Evolutionary conservation across 2,888 invertebrate species (phyloP), one percentile per base, ranked within the genome.

Genomic region (Tryphoninae sp.): DNA sequence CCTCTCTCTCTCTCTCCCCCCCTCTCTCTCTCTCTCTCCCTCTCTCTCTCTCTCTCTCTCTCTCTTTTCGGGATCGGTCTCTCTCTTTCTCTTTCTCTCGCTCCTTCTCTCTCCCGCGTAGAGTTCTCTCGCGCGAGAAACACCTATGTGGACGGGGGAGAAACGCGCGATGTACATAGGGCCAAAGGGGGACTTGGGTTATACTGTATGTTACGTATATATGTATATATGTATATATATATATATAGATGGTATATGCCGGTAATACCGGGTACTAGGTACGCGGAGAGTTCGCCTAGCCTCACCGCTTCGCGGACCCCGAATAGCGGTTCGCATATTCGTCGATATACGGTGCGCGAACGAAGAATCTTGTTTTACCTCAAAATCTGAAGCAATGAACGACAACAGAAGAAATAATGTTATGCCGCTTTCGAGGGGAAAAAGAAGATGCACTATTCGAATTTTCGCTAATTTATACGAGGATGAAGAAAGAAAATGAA

Each of bases 251-350:
- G 86, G 88, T 89, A 90, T 90, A 62, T 72, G 74, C 89, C 89
- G 88, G 90, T 91, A 91, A 90, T 90, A 89, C 90, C 88, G 88
- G 88, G 89, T 89, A 88, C 89, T 90, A 88, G 89, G 88, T 88
- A 88, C 89, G 89, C 88, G 87, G 77, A 77, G 77, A 61, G 77
- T 77, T 77, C 69, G 49, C 76, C 61, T 76, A 79, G 82, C 72
- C 72, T 42, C 42, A 33, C 59, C 58, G 76, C 69, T 58, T 65
- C 79, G 76, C 82, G 82, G 76, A 76, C 79, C 76, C 79, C 79
- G 88, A 90, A 91, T 91, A 90, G 90, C 89, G 90, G 88, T 88
- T 89, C 90, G 90, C 91, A 90, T 91, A 91, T 90, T 91, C 90
- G 86, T 89, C 89, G 90, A 90, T 69, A 67, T 64, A 67, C 11